Conservation (phyloP, 2,113 vertebrate species). For the Archilochus colubris region DNA sequence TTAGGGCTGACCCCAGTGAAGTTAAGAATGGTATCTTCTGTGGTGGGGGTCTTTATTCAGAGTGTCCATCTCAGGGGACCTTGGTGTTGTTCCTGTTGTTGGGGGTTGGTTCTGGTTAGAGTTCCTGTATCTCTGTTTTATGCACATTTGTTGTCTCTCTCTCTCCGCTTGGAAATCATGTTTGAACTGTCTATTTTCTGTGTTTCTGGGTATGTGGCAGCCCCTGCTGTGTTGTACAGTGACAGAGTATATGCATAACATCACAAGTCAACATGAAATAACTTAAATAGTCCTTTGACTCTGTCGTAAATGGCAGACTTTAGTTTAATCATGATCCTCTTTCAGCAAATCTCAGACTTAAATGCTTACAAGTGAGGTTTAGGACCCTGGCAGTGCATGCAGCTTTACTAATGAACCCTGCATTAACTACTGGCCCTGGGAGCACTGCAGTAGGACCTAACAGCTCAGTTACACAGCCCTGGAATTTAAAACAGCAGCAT, state of each 20-base stretch:
- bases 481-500: not conserved
- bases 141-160: not conserved
- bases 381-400: not conserved
- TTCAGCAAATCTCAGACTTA: not conserved
- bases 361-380: not conserved
- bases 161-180: not conserved
- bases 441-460: not conserved
- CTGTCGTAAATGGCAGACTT: not conserved
- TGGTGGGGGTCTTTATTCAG: not conserved
- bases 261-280: rapidly evolving
- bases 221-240: rapidly evolving
- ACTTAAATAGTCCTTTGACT: not conserved
- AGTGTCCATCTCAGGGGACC: not conserved
- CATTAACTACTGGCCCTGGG: not conserved
- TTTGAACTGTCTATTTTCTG: not conserved
- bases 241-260: not conserved
- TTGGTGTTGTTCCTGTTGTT: not conserved
- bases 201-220: not conserved
- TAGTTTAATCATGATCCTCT: rapidly evolving
- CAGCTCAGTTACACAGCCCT: not conserved
- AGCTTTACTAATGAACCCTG: rapidly evolving
- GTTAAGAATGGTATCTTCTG: not conserved
- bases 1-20: too few relatives aligned
- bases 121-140: not conserved
- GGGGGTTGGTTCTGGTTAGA: not conserved